A percentile compares a stretch with the other conserved stretches of the same genome.
Conservation (phyloP, 2,113 vertebrate genomes). For the Callipepla californica region DNA sequence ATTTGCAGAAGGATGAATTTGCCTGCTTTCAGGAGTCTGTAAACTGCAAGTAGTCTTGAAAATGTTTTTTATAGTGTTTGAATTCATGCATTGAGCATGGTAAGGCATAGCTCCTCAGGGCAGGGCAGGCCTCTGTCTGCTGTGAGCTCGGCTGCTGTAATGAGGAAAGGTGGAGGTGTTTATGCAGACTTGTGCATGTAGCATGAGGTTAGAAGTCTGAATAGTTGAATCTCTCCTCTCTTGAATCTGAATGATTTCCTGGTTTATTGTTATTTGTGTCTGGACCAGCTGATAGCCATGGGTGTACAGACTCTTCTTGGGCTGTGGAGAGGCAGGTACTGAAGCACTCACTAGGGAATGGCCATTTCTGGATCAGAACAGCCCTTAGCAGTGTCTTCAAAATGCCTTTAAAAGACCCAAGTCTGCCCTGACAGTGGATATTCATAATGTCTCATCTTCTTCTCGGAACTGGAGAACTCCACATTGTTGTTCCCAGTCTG, state of each 20-base stretch:
- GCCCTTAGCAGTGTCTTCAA: background rate
- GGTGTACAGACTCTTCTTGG: background rate
- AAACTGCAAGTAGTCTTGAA: background rate
- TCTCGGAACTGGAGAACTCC: background rate
- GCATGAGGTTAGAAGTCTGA: background rate
- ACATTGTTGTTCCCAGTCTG: background rate
- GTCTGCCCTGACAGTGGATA: background rate
- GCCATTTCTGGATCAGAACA: background rate
- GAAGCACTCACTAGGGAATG: background rate
- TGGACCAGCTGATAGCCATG: background rate
- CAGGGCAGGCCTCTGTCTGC: background rate
- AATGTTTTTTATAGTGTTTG: background rate
- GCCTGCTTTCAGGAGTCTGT: background rate
- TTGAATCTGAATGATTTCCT: background rate
- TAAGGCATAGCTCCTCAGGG: background rate
- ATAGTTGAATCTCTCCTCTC: too few relatives aligned
- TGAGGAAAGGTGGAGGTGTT: accelerated
- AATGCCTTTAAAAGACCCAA: background rate
- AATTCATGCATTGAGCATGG: background rate
- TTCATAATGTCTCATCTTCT: background rate
- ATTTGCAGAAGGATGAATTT: background rate
- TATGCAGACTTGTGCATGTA: accelerated
- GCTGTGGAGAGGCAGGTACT: accelerated
- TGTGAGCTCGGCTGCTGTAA: background rate
- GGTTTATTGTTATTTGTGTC: background rate